These are phyloP conservation scores for Theodoxus fluviatilis DNA, from an alignment of 2,888 invertebrate species.

Conservation along the genomic window DNA sequence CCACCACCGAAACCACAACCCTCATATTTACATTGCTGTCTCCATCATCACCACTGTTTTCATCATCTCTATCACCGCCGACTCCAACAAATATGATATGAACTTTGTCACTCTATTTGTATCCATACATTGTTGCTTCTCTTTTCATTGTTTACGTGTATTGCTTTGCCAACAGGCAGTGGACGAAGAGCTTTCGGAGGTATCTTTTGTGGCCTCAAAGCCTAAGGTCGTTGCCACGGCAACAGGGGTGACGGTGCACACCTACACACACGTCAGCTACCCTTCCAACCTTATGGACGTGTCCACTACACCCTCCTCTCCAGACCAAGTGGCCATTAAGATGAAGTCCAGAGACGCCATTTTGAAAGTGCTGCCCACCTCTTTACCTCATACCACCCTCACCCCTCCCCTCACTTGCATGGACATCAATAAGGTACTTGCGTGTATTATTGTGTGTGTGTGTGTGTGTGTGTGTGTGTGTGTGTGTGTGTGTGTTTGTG, in stretches of 20 bases:
- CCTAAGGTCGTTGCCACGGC: conserved; percentile 27
- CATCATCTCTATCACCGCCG: too few relatives aligned
- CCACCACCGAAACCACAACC: too few relatives aligned
- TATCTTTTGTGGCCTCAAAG: conserved; percentile 29
- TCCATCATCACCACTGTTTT: too few relatives aligned
- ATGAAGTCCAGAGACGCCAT: conserved; percentile 39
- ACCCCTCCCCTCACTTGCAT: conserved; percentile 33
- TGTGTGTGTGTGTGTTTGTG: too few relatives aligned
- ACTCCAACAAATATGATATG: too few relatives aligned
- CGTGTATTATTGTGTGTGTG: background rate
- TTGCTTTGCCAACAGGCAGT: too few relatives aligned
- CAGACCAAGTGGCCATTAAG: conserved; percentile 36
- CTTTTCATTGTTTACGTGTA: too few relatives aligned
- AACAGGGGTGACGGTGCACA: conserved; percentile 31
- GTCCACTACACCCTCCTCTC: conserved; percentile 35
- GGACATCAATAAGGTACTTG: conserved; percentile 40
- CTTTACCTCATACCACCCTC: background rate
- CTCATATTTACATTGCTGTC: too few relatives aligned
- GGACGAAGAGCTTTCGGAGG: too few relatives aligned
- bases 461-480: too few relatives aligned
- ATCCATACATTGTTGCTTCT: too few relatives aligned
- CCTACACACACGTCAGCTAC: conserved; percentile 33
- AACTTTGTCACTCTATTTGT: too few relatives aligned
- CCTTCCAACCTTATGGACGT: conserved; percentile 38
- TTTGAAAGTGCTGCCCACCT: conserved; percentile 29